These are phyloP conservation scores for Hemibagrus wyckioides DNA, from an alignment of 2,113 vertebrate species.

Conservation along the genomic window DNA sequence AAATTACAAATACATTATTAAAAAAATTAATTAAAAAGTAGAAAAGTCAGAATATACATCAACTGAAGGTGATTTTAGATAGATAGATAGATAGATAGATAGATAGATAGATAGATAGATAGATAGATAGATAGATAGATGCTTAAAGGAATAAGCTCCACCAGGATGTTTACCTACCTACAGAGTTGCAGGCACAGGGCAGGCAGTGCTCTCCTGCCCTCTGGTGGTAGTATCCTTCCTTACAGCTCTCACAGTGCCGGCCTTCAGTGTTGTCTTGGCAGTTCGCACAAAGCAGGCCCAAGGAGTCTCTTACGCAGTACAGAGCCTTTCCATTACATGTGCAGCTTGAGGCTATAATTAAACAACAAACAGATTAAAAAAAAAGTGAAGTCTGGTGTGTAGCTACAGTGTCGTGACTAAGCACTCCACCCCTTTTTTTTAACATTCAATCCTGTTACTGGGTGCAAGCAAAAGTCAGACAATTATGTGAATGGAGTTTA, in stretches of 20 bases:
- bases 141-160: neutral
- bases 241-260: slow-evolving; percentile 81
- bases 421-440: neutral
- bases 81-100: too few relatives aligned
- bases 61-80: neutral
- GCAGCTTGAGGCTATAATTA: slow-evolving; percentile 60
- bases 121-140: neutral
- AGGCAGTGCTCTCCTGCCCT: slow-evolving; percentile 69
- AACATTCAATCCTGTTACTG: too few relatives aligned
- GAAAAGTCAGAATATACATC: too few relatives aligned
- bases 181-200: slow-evolving; percentile 79
- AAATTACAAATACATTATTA: neutral
- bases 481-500: neutral
- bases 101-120: neutral
- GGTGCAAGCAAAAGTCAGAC: neutral
- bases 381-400: neutral
- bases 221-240: slow-evolving; percentile 75
- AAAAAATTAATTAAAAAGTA: neutral
- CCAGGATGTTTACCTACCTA: slow-evolving; percentile 68
- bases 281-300: slow-evolving; percentile 79
- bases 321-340: slow-evolving; percentile 80
- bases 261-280: slow-evolving; percentile 85
- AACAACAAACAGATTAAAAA: neutral
- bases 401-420: neutral
- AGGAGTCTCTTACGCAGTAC: slow-evolving; percentile 75